A percentile compares a stretch with the other conserved stretches of the same genome.
These are phyloP conservation scores for Cydia strobilella DNA, from an alignment of 1,140 invertebrate genomes.

Conservation along the genomic window DNA sequence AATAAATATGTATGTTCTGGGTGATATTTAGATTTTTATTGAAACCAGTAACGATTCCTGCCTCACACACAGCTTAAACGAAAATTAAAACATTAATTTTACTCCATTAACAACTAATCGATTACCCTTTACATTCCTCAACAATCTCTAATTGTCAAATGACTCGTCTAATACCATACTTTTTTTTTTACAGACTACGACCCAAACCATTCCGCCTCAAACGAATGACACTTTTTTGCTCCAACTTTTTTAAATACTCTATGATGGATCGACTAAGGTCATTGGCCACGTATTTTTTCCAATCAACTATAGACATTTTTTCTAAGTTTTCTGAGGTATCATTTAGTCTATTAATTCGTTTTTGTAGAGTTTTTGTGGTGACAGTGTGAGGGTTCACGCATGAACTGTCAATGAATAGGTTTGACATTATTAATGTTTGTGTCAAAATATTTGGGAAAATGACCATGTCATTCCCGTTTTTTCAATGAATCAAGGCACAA, in stretches of 20 bases:
- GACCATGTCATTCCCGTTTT: background rate
- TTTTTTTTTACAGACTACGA: slow-evolving; percentile 3
- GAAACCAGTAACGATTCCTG: too few relatives aligned
- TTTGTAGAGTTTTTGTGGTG: slow-evolving; percentile 8
- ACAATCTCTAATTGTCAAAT: slow-evolving; percentile 3
- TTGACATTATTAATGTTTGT: slow-evolving; percentile 30
- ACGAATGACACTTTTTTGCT: slow-evolving; percentile 32
- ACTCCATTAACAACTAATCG: too few relatives aligned
- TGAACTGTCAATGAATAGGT: slow-evolving; percentile 13
- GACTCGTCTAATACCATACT: background rate
- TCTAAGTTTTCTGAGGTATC: slow-evolving; percentile 11
- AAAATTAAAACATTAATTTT: too few relatives aligned
- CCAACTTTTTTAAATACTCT: slow-evolving; percentile 20
- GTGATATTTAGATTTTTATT: too few relatives aligned
- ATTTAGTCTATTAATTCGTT: slow-evolving; percentile 25
- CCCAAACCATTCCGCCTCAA: background rate
- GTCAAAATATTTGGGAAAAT: slow-evolving; percentile 29
- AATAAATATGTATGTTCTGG: too few relatives aligned
- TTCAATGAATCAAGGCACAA: background rate
- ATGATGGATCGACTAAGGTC: slow-evolving; percentile 21
- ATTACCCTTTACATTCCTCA: background rate
- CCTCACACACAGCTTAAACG: too few relatives aligned
- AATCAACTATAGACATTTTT: slow-evolving; percentile 26
- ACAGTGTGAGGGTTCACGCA: slow-evolving; percentile 27
- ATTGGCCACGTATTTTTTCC: slow-evolving; percentile 18